Evolutionary conservation across 2,888 invertebrate species (phyloP), one percentile per base, ranked within the genome.

Genomic region (Didymodactylos carnosus): DNA sequence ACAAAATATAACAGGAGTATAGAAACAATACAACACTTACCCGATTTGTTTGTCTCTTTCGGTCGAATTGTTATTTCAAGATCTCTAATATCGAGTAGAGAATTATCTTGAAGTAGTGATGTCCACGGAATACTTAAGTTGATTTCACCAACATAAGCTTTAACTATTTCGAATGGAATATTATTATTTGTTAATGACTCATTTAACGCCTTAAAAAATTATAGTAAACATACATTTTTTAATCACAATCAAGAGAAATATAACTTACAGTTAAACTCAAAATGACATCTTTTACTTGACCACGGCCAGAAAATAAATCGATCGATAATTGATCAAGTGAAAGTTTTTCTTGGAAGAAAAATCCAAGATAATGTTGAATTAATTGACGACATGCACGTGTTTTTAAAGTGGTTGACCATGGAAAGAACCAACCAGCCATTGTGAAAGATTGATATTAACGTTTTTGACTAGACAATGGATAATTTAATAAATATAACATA

Each of bases 321-420:
- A 95, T 88, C 83, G 89, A 90, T 81, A 95, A 87, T 87, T 95
- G 94, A 85, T 94, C 91, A 78, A 92, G 86, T 77, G 90, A 90
- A 78, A 95, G 85, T 85, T 93, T 92, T 82, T 92, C 91, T 84
- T 92, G 90, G 78, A 95, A 87, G 84, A 91, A 94, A 83, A 92
- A 90, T 51, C 94, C 95, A 77, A 95, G 86, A 86, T 94, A 95
- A 79, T 92, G 88, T 83, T 94, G 92, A 75, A 95, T 86, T 76
- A 95, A 86, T 85, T 94, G 94, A 83, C 92, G 89, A 85, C 91
- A 91, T 75, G 91, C 90, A 83, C 91, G 88, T 82, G 92, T 93
- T 86, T 93, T 92, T 77, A 92, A 87, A 80, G 88, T 87, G 80
- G 92, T 92, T 77, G 91, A 89, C 88, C 89, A 90, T 27, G 81